Percentiles rank a stretch among this genome's conserved stretches.
These are phyloP conservation scores for Eupeodes luniger DNA, from an alignment of 2,888 invertebrate genomes.

Conservation along the genomic window DNA sequence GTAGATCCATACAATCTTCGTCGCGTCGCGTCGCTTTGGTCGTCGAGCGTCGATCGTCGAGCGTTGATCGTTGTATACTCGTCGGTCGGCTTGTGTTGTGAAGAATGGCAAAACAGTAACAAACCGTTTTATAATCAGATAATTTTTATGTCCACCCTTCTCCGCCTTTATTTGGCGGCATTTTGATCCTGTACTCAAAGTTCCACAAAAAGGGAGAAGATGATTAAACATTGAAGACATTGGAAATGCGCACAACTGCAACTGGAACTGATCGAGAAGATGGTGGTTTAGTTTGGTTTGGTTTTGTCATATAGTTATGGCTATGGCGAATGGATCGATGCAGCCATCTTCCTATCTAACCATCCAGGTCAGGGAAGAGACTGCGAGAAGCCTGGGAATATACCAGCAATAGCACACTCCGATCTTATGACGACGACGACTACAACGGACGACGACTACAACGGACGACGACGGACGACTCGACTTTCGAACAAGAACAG, in stretches of 20 bases:
- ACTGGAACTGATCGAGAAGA: conserved; percentile 64
- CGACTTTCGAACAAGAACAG: conserved; percentile 64
- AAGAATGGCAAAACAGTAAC: conserved; percentile 71
- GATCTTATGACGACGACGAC: background rate
- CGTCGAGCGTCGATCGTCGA: background rate
- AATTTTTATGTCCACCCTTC: conserved; percentile 72
- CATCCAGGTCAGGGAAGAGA: background rate
- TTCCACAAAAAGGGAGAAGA: conserved; percentile 45
- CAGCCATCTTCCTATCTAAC: background rate
- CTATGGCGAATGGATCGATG: background rate
- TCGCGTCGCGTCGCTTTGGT: background rate
- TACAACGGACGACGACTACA: background rate
- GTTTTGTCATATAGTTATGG: too few relatives aligned
- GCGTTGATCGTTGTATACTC: background rate
- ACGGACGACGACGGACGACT: background rate
- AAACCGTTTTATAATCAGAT: conserved; percentile 76
- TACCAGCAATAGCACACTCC: conserved; percentile 4
- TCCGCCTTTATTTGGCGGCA: conserved; percentile 69
- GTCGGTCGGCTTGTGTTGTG: conserved; percentile 28
- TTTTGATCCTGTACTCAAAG: conserved; percentile 69
- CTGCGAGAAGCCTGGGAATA: conserved; percentile 1
- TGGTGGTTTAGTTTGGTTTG: background rate
- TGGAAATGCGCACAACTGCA: conserved; percentile 70
- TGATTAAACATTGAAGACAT: conserved; percentile 69
- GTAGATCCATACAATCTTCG: conserved; percentile 1